A percentile compares a stretch with the other conserved stretches of the same genome.
phyloP scores from a whole-genome alignment of 2,888 invertebrate species.

The Drosophila trichaetosa region DNA sequence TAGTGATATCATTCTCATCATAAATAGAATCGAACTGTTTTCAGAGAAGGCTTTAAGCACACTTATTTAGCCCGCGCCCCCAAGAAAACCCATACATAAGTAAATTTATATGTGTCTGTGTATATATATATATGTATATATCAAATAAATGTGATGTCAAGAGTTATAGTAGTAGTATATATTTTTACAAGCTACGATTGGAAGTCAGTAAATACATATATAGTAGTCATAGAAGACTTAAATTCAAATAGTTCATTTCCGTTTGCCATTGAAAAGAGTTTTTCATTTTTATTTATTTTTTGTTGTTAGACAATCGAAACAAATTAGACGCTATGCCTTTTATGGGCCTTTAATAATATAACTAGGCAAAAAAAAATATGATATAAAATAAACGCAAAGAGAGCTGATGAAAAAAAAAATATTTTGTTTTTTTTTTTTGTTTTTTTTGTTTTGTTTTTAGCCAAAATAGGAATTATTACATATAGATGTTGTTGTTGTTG shows the following conservation, averaged over 20 bases:
- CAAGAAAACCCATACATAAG: background rate
- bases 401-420: slow-evolving; percentile 28
- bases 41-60: background rate
- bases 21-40: background rate
- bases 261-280: slow-evolving; percentile 70
- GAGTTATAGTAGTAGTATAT: background rate
- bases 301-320: slow-evolving; percentile 76
- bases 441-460: slow-evolving; percentile 36
- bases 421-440: slow-evolving; percentile 3
- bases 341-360: slow-evolving; percentile 72
- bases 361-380: slow-evolving; percentile 52
- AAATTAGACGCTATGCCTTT: slow-evolving; percentile 75
- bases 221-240: slow-evolving; percentile 8
- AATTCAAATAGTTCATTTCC: slow-evolving; percentile 68
- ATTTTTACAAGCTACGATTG: slow-evolving; percentile 23
- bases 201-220: slow-evolving; percentile 9
- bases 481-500: slow-evolving; percentile 24
- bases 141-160: slow-evolving; percentile 2
- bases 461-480: slow-evolving; percentile 74
- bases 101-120: background rate
- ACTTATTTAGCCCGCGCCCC: background rate
- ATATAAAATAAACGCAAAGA: slow-evolving; percentile 27
- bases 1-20: background rate
- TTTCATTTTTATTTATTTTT: slow-evolving; percentile 56
- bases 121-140: slow-evolving; percentile 1